phyloP scores from a whole-genome alignment of 2,113 vertebrate genomes.

The Mesitornis unicolor region DNA sequence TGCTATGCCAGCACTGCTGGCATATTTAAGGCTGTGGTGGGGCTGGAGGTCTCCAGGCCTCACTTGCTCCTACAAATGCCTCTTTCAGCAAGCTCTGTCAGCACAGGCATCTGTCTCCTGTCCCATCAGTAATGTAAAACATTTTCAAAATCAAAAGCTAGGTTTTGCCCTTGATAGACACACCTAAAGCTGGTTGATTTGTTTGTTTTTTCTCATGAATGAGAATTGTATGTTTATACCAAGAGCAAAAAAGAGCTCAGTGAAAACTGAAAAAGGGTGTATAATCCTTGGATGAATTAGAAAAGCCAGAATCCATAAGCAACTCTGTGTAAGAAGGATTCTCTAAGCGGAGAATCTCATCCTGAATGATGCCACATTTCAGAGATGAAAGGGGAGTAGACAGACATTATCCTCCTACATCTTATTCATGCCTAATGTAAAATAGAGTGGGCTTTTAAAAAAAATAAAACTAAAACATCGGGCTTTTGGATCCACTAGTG shows the following conservation, averaged over 20 bases:
- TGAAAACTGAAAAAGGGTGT: not conserved
- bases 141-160: not conserved
- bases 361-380: not conserved
- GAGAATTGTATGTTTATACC: not conserved
- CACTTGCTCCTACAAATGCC: not conserved
- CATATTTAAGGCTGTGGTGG: not conserved
- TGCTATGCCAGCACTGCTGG: not conserved
- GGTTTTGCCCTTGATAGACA: not conserved
- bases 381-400: not conserved
- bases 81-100: not conserved
- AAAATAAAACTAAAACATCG: not conserved
- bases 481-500: not conserved
- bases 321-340: not conserved
- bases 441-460: not conserved
- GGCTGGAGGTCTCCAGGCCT: not conserved
- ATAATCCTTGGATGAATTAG: constrained; percentile 45
- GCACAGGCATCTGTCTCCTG: not conserved
- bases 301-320: not conserved
- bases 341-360: constrained; percentile 6
- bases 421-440: not conserved
- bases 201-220: not conserved
- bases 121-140: not conserved
- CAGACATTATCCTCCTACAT: not conserved
- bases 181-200: not conserved
- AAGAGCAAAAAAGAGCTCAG: not conserved